A percentile compares a stretch with the other conserved stretches of the same genome.
phyloP scores from a whole-genome alignment of 1,140 invertebrate genomes.

The Drosophila hydei region DNA sequence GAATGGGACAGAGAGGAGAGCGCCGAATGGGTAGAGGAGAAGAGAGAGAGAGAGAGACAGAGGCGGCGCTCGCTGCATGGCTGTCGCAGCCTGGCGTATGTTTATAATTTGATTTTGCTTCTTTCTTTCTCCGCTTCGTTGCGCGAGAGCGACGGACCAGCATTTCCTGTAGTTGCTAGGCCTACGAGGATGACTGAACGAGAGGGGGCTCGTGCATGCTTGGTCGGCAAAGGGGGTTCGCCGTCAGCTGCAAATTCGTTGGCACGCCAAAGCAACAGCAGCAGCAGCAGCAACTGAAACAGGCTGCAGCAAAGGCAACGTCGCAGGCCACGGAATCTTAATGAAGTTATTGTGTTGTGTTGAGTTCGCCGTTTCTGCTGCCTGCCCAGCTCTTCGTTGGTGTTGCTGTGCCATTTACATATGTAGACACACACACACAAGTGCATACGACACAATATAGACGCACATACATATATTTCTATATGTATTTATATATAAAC shows the following conservation, averaged over 20 bases:
- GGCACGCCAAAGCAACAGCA: constrained; percentile 32
- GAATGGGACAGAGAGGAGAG: constrained; percentile 9
- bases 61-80: constrained; percentile 31
- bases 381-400: constrained; percentile 9
- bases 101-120: constrained; percentile 82
- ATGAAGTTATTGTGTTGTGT: constrained; percentile 77
- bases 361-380: constrained; percentile 13
- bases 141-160: constrained; percentile 53
- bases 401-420: constrained; percentile 39
- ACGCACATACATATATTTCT: not conserved
- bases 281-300: constrained; percentile 28
- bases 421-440: constrained; percentile 2
- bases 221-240: not conserved
- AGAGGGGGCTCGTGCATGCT: not conserved
- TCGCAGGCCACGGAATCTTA: constrained; percentile 70
- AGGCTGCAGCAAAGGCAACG: constrained; percentile 29
- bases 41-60: constrained; percentile 1
- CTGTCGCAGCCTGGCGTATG: constrained; percentile 73
- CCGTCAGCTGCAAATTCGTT: constrained; percentile 49
- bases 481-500: not conserved
- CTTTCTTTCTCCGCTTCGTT: constrained; percentile 65
- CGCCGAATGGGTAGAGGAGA: constrained; percentile 1
- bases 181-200: constrained; percentile 45
- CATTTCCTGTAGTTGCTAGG: constrained; percentile 77
- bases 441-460: not conserved